These are phyloP conservation scores for Periophthalmodon schlosseri DNA, from an alignment of 2,113 vertebrate species.

Conservation along the genomic window DNA sequence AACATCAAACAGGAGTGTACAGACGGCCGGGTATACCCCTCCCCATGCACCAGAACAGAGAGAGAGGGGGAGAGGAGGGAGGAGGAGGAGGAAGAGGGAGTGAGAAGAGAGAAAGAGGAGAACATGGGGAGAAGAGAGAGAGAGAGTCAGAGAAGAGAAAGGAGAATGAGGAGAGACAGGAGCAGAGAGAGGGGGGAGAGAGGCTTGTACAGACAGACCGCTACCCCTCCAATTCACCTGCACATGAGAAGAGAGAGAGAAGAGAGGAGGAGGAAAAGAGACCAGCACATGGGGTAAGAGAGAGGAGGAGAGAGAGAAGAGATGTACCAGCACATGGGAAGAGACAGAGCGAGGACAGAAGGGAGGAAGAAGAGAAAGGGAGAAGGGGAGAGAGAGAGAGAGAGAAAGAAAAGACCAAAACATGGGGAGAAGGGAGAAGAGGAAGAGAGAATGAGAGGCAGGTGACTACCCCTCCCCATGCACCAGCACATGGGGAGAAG, in stretches of 20 bases:
- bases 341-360: slow-evolving; percentile 4
- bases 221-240: neutral
- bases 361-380: too few species aligned
- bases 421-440: neutral
- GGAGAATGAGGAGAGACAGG: too few species aligned
- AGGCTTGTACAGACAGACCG: neutral
- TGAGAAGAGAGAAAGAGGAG: neutral
- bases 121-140: too few species aligned
- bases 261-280: neutral
- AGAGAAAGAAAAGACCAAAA: neutral
- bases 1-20: slow-evolving; percentile 48
- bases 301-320: neutral
- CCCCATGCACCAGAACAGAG: slow-evolving; percentile 28
- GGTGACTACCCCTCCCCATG: too few species aligned
- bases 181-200: too few species aligned
- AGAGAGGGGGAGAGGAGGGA: slow-evolving; percentile 23
- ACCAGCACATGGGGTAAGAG: neutral
- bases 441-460: neutral
- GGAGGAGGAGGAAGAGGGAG: neutral
- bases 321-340: neutral
- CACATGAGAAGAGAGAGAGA: too few species aligned
- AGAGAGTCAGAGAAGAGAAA: too few species aligned
- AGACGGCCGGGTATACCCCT: neutral
- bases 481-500: too few species aligned
- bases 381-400: neutral